Conservation (phyloP, 2,888 invertebrate genomes). For the Oligia strigilis region DNA sequence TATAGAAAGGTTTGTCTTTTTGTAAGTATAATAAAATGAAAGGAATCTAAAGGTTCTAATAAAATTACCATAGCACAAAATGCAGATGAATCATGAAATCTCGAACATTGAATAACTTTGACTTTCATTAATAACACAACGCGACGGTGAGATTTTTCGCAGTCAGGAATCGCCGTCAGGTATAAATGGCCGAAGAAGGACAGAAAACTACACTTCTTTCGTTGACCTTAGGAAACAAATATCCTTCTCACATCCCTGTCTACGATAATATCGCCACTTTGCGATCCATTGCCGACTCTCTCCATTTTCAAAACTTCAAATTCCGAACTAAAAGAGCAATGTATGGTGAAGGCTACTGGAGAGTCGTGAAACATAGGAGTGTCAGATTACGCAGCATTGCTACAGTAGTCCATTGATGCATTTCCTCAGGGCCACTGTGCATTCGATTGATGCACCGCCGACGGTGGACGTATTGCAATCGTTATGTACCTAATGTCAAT, state of each 20-base stretch:
- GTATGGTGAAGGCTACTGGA: slow-evolving; percentile 7
- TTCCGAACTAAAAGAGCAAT: slow-evolving; percentile 25
- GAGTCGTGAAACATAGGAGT: slow-evolving; percentile 30
- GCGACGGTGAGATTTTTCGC: slow-evolving; percentile 49
- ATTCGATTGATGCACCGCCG: slow-evolving; percentile 85
- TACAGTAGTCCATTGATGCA: slow-evolving; percentile 82
- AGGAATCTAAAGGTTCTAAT: not conserved
- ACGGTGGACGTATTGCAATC: slow-evolving; percentile 87
- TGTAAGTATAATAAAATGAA: not conserved
- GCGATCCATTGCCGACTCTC: slow-evolving; percentile 16
- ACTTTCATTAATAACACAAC: slow-evolving; percentile 41
- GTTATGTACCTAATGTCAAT: slow-evolving; percentile 89
- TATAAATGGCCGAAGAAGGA: slow-evolving; percentile 66
- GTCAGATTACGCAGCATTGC: slow-evolving; percentile 51
- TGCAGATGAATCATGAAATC: not conserved
- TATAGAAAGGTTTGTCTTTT: too few species aligned
- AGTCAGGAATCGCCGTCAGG: slow-evolving; percentile 65
- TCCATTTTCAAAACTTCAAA: not conserved
- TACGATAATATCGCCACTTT: not conserved
- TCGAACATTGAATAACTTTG: slow-evolving; percentile 14
- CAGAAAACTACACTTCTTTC: slow-evolving; percentile 74
- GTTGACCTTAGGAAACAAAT: slow-evolving; percentile 72
- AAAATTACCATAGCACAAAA: not conserved
- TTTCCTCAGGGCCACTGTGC: slow-evolving; percentile 84
- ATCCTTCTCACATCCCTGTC: slow-evolving; percentile 28